Base-by-base conservation (phyloP, 2,888 invertebrate genomes). In the Calephelis perditalis region DNA sequence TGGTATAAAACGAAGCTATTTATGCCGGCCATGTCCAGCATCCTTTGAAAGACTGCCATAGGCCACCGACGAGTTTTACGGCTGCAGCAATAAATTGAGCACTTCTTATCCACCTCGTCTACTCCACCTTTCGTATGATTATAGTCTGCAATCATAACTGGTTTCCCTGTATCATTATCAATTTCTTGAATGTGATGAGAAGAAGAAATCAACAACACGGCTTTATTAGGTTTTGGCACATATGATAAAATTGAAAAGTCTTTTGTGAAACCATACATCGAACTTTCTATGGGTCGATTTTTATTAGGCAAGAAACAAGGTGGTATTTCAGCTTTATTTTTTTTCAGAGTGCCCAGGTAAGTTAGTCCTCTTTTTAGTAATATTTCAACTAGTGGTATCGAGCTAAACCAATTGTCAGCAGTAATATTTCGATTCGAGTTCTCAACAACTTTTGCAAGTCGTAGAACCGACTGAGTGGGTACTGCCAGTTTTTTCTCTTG, bases 371-470 rank as follows among this genome's bases (percentile, higher is more conserved):
- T 65, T 63, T 65, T 56, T 43, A 58, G 52, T 61, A 71, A 64
- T 57, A 52, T 58, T 37, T 61, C 61, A 5, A 52, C 57, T 15
- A 61, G 52, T 59, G 62, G 60, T 58, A 69, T 68, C 0, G 71
- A 71, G 47, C 63, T 69, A 60, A 71, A 71, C 71, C 71, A 70
- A 62, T 71, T 71, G 43, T 61, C 61, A 58, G 64, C 63, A 2
- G 68, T 66, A 11, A 64, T 62, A 55, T 68, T 68, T 10, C 67
- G 65, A 52, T 69, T 65, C 8, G 59, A 57, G n/a, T 67, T 15
- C 15, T 15, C 61, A 15, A 68, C 15, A n/a, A 44, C 56, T 57
- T 66, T 68, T 26, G 59, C 54, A 40, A 70, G 62, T 36, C 63
- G 54, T 45, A 68, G 36, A 56, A 69, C 67, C 36, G 66, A 67